Evolutionary conservation across 2,113 vertebrate species (phyloP), one percentile per base, ranked within the genome.

Genomic region (Phalacrocorax carbo): DNA sequence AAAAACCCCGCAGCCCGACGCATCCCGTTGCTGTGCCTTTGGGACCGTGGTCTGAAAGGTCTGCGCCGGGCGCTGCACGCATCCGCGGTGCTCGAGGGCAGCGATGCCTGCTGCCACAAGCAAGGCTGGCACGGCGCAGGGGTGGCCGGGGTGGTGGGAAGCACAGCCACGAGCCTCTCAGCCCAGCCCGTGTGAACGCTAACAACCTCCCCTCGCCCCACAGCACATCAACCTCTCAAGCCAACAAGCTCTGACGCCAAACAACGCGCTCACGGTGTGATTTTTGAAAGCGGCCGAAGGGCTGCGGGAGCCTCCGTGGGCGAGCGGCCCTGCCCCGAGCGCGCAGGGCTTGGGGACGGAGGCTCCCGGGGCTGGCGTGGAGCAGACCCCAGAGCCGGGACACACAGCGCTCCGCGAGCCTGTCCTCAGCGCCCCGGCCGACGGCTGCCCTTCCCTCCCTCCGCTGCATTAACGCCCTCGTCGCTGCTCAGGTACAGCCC

Each of bases 231-330:
- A 0, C 1, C 10, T 32, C 30, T 55, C 30, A 13, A 49, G 22
- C 44, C 42, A 29, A 1, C 62, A 5, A 26, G 60, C 38, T 51
- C 15, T 7, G 13, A 64, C 11, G 0, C 64, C 40, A 12, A 64
- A 2, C 2, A 26, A 49, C 5, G 4, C 18, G 0, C 13, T 22
- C 57, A 1, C 2, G 2, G 26, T 8, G 0, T 0, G 18, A 12
- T 25, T 25, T 25, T 6, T 17, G 80, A 30, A 25, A 54, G 70
- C 11, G 15, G 25, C 26, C 3, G 7, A 60, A 51, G 71, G 73
- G 26, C 40, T 64, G 36, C 4, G 2, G 58, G 60, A 66, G 36
- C 34, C 23, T 34, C 40, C 48, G 2, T 30, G 36, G 40, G 40
- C 13, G 40, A 3, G 9, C 48, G 11, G 61, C 54, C 38, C 54